Evolutionary conservation across 2,797 vertebrate genomes (phyloP), one percentile per base, ranked within the genome.

Genomic region (Muraenolepis orangiensis): DNA sequence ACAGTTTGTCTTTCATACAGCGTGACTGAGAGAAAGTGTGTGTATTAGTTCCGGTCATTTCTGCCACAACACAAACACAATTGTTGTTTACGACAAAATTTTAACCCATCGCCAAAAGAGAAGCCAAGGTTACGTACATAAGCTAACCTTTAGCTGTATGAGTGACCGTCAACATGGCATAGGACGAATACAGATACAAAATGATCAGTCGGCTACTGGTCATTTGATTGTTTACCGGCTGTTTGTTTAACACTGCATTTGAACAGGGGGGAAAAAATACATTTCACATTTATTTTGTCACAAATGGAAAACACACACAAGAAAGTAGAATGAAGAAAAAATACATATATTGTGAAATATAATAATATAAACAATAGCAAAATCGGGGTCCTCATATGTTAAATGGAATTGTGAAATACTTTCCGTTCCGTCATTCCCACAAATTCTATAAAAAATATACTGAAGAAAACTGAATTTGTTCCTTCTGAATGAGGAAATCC

Each of bases 1-100:
- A 31, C 26, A 20, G 66, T 31, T 31, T 18, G 66, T 30, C 32
- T 64, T 42, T 73, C 79, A 71, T 20, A 76, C 79, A 38, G 75
- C 57, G 29, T 70, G 78, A 80, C 36, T 81, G 86, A 86, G 79
- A 86, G n/a, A n/a, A n/a, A n/a, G n/a, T n/a, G 77, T 85, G 87
- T 81, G 83, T 90, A 70, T 86, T 72, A 81, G 78, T 76, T 7
- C 7, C 32, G 8, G 57, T 26, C 3, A 64, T 64, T 26, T 26
- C n/a, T 26, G 57, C n/a, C 51, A 57, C 51, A 6, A 57, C n/a
- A 57, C 23, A 57, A 57, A 57, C 51, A 57, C 51, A 57, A 64
- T 64, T 26, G 8, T 64, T 26, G 51, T n/a, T 57, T 57, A 57
- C 20, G 23, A 57, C 6, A n/a, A 8, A 57, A 26, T 26, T 20